phyloP scores from a whole-genome alignment of 1,140 invertebrate genomes.

The Paralvinella palmiformis region DNA sequence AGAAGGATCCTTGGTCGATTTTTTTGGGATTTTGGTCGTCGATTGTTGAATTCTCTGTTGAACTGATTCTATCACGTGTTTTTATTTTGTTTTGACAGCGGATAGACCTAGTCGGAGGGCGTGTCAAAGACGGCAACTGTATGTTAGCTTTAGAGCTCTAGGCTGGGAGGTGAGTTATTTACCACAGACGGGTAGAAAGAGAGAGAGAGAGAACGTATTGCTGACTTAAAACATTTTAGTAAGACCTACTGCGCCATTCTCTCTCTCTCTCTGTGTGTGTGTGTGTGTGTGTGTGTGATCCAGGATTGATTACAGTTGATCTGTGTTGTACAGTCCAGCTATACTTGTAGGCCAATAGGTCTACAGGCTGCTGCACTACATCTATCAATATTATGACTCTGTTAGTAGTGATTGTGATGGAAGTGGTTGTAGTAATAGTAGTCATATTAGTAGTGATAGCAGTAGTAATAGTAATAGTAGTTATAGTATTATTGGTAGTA shows the following conservation, averaged over 20 bases:
- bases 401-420: no score
- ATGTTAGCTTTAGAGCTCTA: constrained; percentile 92
- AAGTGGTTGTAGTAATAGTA: no score
- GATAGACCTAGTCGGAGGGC: constrained; percentile 22
- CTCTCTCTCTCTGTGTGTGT: neutral
- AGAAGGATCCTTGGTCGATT: no score
- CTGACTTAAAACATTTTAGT: neutral
- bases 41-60: no score
- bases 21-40: no score
- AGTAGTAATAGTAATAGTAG: no score
- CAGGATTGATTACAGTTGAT: neutral
- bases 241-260: neutral
- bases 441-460: no score
- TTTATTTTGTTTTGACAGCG: constrained; percentile 16
- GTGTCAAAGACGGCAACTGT: constrained; percentile 78
- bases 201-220: neutral
- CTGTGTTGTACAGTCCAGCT: neutral
- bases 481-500: no score
- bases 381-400: no score
- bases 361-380: no score
- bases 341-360: no score
- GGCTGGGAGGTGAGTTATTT: constrained; percentile 71
- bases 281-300: neutral
- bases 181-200: neutral
- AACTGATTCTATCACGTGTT: no score